These are phyloP conservation scores for Leptonema lineaticorne DNA, from an alignment of 1,140 invertebrate genomes.

Conservation along the genomic window DNA sequence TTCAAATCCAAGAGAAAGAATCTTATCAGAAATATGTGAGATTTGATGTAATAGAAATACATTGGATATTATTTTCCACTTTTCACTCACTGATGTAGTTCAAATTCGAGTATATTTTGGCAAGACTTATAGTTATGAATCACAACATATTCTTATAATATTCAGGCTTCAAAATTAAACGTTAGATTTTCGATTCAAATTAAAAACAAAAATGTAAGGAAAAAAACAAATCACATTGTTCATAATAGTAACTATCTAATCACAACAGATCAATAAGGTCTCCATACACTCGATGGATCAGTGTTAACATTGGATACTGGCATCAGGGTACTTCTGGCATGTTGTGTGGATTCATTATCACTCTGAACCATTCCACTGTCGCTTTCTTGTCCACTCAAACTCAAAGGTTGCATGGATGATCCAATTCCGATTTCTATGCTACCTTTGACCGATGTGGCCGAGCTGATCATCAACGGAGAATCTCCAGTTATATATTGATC, in stretches of 20 bases:
- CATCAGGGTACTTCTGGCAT: slow-evolving; percentile 41
- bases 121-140: too few species aligned
- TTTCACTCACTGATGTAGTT: too few species aligned
- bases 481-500: slow-evolving; percentile 60
- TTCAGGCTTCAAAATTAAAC: not conserved
- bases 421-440: slow-evolving; percentile 57
- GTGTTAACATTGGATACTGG: slow-evolving; percentile 41
- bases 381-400: slow-evolving; percentile 46
- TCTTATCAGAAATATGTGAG: too few species aligned
- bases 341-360: slow-evolving; percentile 41
- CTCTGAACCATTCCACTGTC: slow-evolving; percentile 40
- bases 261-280: slow-evolving; percentile 50
- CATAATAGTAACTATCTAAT: slow-evolving; percentile 14
- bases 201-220: not conserved
- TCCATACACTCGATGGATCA: slow-evolving; percentile 51
- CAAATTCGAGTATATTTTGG: too few species aligned
- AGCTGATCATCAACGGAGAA: slow-evolving; percentile 58
- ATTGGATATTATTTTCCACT: too few species aligned
- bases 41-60: too few species aligned
- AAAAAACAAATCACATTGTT: slow-evolving; percentile 23
- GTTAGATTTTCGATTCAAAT: slow-evolving; percentile 20
- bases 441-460: slow-evolving; percentile 49
- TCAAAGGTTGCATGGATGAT: slow-evolving; percentile 38
- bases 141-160: too few species aligned
- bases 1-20: too few species aligned